Evolutionary conservation across 2,888 invertebrate genomes (phyloP), one percentile per base, ranked within the genome.

Genomic region (Trisateles emortualis): DNA sequence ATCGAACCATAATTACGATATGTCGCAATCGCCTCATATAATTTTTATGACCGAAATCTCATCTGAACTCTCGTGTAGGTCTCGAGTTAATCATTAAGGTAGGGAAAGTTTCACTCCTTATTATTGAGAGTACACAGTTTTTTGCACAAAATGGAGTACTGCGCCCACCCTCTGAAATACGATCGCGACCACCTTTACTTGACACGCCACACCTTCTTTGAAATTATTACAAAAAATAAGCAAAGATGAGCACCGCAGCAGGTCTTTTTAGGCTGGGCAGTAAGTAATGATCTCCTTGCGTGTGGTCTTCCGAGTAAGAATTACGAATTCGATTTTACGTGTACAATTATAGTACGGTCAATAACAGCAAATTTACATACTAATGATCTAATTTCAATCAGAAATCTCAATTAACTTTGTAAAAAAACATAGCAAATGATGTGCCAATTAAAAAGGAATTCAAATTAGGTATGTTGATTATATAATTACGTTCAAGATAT

Each of bases 301-400:
- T 87, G 88, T 87, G 88, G 88, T 86, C 87, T 79, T 78, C 74
- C 69, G 64, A 76, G 74, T 75, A 78, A 62, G 57, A 77, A 76
- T 74, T 76, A 74, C 73, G 64, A 74, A 74, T 77, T 73, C 63
- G 63, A 79, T 81, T 78, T 81, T 73, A 68, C 67, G 69, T 69
- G 78, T 54, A 66, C 76, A 78, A 80, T 77, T 78, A 79, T 63
- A 73, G 56, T 69, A 65, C 58, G 61, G 64, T 58, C 72, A 75
- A 76, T 77, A 79, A 78, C 74, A 62, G 51, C 59, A 57, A 63
- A 78, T 79, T 77, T 72, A 69, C 75, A 79, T 79, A 72, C 72
- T 77, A 80, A 79, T 76, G 72, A 81, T 79, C 76, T 83, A 81
- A 81, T 79, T 79, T 74, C 72, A 73, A 78, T 72, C 70, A 73